These are phyloP conservation scores for Clarias laeviceps DNA, from an alignment of 2,797 vertebrate genomes.

Conservation along the genomic window DNA sequence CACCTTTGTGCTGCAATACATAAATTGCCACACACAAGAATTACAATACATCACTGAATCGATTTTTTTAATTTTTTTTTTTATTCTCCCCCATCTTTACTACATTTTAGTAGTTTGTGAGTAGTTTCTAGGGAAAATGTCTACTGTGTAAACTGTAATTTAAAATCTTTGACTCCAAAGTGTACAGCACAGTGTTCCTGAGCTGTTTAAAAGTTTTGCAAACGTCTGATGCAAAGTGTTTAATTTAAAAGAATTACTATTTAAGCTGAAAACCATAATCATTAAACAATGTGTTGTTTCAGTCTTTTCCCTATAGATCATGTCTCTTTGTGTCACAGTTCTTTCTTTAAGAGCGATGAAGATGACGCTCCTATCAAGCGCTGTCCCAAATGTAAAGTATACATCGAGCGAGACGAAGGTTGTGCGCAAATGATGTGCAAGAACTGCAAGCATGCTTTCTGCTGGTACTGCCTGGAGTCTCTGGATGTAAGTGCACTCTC, in stretches of 20 bases:
- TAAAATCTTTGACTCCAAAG: constrained; percentile 14
- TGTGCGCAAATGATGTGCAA: constrained; percentile 99
- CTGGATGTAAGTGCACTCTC: constrained; percentile 88
- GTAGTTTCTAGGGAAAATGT: background rate
- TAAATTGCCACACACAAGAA: too few species aligned
- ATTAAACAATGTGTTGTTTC: background rate
- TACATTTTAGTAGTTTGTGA: background rate
- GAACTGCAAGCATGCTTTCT: constrained; percentile 98
- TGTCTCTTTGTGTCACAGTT: constrained; percentile 60
- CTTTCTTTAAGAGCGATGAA: constrained; percentile 78
- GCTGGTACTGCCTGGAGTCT: constrained; percentile 98
- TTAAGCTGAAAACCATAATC: background rate
- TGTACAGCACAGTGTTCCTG: too few species aligned
- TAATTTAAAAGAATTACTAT: background rate
- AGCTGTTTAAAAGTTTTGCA: too few species aligned
- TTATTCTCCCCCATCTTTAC: background rate
- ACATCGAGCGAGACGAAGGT: constrained; percentile 96
- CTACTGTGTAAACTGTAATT: background rate
- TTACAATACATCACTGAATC: background rate
- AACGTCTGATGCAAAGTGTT: background rate
- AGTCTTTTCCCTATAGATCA: background rate
- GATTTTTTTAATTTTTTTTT: background rate
- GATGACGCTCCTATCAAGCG: constrained; percentile 95
- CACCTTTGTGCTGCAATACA: too few species aligned
- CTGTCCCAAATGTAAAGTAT: constrained; percentile 97